phyloP scores from a whole-genome alignment of 2,888 invertebrate genomes.

The Drosophila histrio region DNA sequence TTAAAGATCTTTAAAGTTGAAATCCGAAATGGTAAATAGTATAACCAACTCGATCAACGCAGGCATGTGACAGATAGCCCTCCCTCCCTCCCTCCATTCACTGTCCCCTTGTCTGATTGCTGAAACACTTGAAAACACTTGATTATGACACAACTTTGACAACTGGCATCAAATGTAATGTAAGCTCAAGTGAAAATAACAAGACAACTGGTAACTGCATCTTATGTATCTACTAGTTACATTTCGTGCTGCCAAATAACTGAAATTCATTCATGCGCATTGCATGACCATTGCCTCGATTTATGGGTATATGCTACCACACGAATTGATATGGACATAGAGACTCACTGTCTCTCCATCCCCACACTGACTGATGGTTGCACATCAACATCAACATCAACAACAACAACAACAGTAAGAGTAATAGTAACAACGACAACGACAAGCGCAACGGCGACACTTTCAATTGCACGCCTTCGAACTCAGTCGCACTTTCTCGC shows the following conservation, averaged over 20 bases:
- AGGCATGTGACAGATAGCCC: constrained; percentile 13
- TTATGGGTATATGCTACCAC: constrained; percentile 38
- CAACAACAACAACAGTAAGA: constrained; percentile 29
- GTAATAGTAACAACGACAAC: constrained; percentile 16
- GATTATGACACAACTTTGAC: constrained; percentile 54
- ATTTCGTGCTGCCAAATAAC: constrained; percentile 51
- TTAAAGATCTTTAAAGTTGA: not conserved
- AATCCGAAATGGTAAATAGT: constrained; percentile 27
- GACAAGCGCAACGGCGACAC: constrained; percentile 58
- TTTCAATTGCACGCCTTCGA: constrained; percentile 74
- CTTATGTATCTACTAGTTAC: constrained; percentile 37
- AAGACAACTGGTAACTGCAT: constrained; percentile 27
- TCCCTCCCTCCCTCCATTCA: not conserved
- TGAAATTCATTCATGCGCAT: constrained; percentile 64
- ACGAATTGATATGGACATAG: constrained; percentile 31
- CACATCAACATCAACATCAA: constrained; percentile 51
- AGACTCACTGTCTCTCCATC: constrained; percentile 8
- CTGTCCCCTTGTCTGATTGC: not conserved
- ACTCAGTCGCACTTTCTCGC: constrained; percentile 43
- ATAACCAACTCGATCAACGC: constrained; percentile 21
- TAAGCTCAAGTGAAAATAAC: constrained; percentile 33
- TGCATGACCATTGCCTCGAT: constrained; percentile 55
- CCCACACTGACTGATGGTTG: constrained; percentile 57
- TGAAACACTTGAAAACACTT: constrained; percentile 32
- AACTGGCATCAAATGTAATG: constrained; percentile 32